A percentile compares a stretch with the other conserved stretches of the same genome.
phyloP scores from a whole-genome alignment of 2,797 vertebrate genomes.

The Micrastur ruficollis region DNA sequence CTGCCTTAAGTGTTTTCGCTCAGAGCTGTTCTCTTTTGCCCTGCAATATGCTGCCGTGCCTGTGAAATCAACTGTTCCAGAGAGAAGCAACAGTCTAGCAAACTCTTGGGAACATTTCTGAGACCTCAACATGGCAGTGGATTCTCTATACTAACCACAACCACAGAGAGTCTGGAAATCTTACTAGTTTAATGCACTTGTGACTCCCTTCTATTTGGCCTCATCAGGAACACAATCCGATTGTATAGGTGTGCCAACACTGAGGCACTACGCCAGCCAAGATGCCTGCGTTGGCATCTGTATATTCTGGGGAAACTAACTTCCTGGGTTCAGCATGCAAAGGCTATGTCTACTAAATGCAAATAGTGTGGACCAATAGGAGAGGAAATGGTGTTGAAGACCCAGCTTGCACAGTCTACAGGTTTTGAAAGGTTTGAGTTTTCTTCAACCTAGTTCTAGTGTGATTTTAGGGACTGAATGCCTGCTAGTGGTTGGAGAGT shows the following conservation, averaged over 20 bases:
- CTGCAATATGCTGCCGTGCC: not conserved
- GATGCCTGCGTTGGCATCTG: not conserved
- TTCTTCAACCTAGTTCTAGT: not conserved
- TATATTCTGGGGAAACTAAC: not conserved
- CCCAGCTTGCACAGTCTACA: not conserved
- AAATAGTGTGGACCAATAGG: not conserved
- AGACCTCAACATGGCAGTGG: not conserved
- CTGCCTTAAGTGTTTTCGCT: not conserved
- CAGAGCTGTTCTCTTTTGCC: not conserved
- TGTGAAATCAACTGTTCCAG: not conserved
- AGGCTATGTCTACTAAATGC: not conserved
- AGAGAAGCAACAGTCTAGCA: not conserved
- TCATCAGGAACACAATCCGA: not conserved
- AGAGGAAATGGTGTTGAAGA: not conserved
- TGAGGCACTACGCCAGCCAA: not conserved
- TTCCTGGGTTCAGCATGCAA: not conserved
- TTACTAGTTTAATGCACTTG: not conserved
- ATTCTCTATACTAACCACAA: not conserved
- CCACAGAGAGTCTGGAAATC: not conserved
- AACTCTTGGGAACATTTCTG: not conserved
- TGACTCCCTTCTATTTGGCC: not conserved
- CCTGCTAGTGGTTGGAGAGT: not conserved
- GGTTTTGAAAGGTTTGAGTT: not conserved
- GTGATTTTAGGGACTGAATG: not conserved
- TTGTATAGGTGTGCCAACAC: not conserved